Evolutionary conservation across 2,797 vertebrate species (phyloP), one percentile per base, ranked within the genome.

Genomic region (Darevskia mixta): DNA sequence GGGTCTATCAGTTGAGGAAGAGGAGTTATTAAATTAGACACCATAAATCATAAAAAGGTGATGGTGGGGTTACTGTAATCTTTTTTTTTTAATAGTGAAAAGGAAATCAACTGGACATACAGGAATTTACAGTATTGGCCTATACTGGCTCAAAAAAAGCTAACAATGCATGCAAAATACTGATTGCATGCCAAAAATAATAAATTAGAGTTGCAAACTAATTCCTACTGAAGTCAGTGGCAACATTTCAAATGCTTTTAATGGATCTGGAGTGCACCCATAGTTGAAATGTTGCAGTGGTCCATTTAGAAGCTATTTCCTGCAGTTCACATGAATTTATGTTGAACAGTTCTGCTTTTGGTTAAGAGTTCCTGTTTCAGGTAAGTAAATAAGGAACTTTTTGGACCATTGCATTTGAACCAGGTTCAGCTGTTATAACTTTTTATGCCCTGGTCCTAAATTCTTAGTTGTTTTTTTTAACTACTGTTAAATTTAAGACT

Each of bases 231-330:
- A 64, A 82, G 38, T 23, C 38, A 45, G 80, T 82, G 80, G 58
- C 27, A 32, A 32, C 67, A 32, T 43, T 83, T 83, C 29, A 83
- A 32, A 4, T 15, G 10, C 20, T 72, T 83, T 67, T 67, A 49
- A 45, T n/a, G 61, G 66, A n/a, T 69, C 35, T 82, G 25, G 18
- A 49, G 66, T 35, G 8, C 18, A 83, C 64, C 38, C 27, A 69
- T 11, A 69, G 43, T 18, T 72, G 35, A 38, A 84, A 85, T 41
- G 18, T 29, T 29, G 35, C 17, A 61, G 23, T 72, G n/a, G 45
- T 86, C 23, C 66, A 86, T 72, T 55, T 58, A 86, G 61, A 85
- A 85, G 77, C 61, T 43, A 64, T 55, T 45, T 72, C 64, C 78
- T 79, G 45, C 15, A 61, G 45, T 72, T 86, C 43, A 45, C 8